Evolutionary conservation across 2,888 invertebrate genomes (phyloP).

Genomic region (Willowsia nigromaculata): DNA sequence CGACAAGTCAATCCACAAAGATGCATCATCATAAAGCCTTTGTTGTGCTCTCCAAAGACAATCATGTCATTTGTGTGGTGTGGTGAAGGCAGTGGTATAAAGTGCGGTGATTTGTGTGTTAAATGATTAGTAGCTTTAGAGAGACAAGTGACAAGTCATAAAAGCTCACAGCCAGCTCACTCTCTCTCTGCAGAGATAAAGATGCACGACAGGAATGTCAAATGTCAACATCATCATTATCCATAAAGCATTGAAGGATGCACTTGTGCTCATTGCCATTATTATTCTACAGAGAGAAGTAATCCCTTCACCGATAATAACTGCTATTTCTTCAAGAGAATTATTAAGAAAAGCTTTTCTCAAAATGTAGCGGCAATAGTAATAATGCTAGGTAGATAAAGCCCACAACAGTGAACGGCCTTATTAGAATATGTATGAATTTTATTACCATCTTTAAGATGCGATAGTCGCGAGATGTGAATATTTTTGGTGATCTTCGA

Average conservation of each 20-base stretch:
- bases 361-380: neutral
- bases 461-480: neutral
- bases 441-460: neutral
- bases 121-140: neutral
- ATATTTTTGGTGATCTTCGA: neutral
- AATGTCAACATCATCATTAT: conserved; percentile 24
- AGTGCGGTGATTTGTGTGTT: conserved; percentile 16
- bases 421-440: neutral
- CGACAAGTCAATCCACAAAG: neutral
- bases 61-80: neutral
- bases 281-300: neutral
- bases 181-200: neutral
- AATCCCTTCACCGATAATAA: conserved; percentile 19
- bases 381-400: neutral
- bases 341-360: neutral
- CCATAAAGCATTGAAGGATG: neutral
- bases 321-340: neutral
- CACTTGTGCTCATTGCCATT: neutral
- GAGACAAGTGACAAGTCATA: conserved; percentile 31
- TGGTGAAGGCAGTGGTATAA: neutral
- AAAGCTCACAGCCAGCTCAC: neutral
- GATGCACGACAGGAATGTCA: conserved; percentile 20
- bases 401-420: neutral
- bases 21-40: no score
- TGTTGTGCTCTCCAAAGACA: neutral